These are phyloP conservation scores for Axea sp. DNA, from an alignment of 2,888 invertebrate genomes.

Conservation along the genomic window DNA sequence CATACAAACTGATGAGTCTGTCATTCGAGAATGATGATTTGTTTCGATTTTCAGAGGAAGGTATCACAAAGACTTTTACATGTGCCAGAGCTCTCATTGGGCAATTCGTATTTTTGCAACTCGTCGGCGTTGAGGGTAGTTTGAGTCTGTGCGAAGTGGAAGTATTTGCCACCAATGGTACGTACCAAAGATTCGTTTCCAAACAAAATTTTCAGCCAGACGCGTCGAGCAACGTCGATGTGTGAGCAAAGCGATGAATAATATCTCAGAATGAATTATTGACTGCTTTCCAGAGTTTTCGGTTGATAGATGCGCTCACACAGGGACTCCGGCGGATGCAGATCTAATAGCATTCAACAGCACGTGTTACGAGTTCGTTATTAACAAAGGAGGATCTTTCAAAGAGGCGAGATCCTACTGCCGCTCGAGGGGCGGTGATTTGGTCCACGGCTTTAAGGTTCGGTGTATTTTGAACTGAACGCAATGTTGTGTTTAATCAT, in stretches of 20 bases:
- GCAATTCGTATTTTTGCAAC: slow-evolving; percentile 92
- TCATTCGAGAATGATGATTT: too few species aligned
- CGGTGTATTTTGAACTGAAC: slow-evolving; percentile 2
- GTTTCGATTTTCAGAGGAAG: slow-evolving; percentile 84
- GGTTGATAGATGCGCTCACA: slow-evolving; percentile 89
- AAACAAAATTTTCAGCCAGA: slow-evolving; percentile 5
- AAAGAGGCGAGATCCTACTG: slow-evolving; percentile 90
- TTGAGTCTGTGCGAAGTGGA: slow-evolving; percentile 95
- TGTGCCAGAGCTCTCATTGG: slow-evolving; percentile 92
- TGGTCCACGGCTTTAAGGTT: slow-evolving; percentile 85
- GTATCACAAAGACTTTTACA: slow-evolving; percentile 93
- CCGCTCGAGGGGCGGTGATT: slow-evolving; percentile 85
- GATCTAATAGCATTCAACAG: slow-evolving; percentile 90
- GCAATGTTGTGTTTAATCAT: slow-evolving; percentile 3
- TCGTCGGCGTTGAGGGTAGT: slow-evolving; percentile 94
- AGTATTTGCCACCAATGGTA: slow-evolving; percentile 94
- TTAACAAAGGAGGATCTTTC: slow-evolving; percentile 90
- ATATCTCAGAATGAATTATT: too few species aligned
- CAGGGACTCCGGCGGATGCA: slow-evolving; percentile 87
- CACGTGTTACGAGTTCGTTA: slow-evolving; percentile 93
- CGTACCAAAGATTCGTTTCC: slow-evolving; percentile 63
- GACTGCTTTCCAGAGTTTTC: slow-evolving; percentile 88
- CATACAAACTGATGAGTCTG: too few species aligned
- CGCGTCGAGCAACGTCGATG: too few species aligned
- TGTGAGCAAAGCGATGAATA: too few species aligned